Evolutionary conservation across 2,888 invertebrate genomes (phyloP), one percentile per base, ranked within the genome.

Genomic region (Andrena bucephala): DNA sequence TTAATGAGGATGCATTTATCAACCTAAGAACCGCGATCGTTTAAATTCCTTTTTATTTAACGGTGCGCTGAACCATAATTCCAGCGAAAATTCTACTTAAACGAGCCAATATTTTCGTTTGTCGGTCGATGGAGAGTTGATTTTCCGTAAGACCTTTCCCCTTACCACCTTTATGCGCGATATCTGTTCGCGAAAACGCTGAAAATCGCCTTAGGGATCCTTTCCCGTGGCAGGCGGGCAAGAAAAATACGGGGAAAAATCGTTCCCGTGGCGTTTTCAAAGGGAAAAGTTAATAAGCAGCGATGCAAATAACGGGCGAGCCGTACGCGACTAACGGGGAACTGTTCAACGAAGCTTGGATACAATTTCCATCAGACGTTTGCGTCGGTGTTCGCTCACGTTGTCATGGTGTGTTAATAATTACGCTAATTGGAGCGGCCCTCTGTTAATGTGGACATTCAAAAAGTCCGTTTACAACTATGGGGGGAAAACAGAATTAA

Each of bases 61-160:
- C 48, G 20, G 13, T n/a, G 48, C 24, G 29, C 36, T 31, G 29
- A 2, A 13, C 7, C 20, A 29, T 33, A 50, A 63, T 50, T 71
- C 78, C 24, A 33, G 16, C 16, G 59, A 65, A 70, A 80, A 70
- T 69, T 65, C 59, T 29, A 65, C 52, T 77, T 70, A 77, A 80
- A 80, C 60, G 79, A 78, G 79, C 50, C 65, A 77, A 80, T 80
- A 80, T 80, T 80, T 80, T 78, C 66, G 59, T 52, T 70, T 36
- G 16, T 20, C n/a, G 4, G 27, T 59, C 69, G 69, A 69, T 42
- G 24, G 31, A 16, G 20, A 36, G 77, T 70, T 70, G 79, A 77
- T 79, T 65, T 65, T 63, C 52, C 66, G 59, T 20, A 59, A 59
- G 29, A 73, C 50, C 57, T 24, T 57, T 13, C 50, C 59, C 72